A percentile compares a stretch with the other conserved stretches of the same genome.
Conservation (phyloP, 2,888 invertebrate genomes). For the Ochropleura leucogaster region DNA sequence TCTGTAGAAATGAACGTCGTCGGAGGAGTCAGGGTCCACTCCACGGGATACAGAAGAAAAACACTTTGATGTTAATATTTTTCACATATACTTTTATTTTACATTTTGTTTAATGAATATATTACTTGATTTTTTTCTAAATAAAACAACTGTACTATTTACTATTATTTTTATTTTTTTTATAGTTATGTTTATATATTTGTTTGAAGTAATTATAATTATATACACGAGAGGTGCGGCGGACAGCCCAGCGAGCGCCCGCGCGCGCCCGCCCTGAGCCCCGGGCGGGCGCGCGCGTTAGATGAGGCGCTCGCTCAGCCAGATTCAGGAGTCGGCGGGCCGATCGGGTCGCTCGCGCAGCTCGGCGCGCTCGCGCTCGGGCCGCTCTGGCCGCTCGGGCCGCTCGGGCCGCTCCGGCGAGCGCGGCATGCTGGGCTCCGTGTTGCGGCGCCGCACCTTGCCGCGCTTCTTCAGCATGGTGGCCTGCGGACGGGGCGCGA, state of each 20-base stretch:
- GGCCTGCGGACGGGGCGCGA: constrained; percentile 93
- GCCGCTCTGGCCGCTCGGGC: constrained; percentile 80
- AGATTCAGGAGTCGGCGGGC: constrained; percentile 92
- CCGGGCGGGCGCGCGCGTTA: constrained; percentile 87
- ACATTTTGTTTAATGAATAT: constrained; percentile 39
- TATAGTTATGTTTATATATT: constrained; percentile 72
- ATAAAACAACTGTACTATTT: constrained; percentile 84
- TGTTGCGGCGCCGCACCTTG: constrained; percentile 99
- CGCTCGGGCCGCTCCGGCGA: constrained; percentile 81
- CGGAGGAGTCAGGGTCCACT: constrained; percentile 5
- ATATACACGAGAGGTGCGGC: constrained; percentile 77
- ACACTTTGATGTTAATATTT: constrained; percentile 49
- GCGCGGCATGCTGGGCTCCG: constrained; percentile 94
- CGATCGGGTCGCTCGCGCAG: constrained; percentile 82
- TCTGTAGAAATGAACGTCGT: neutral
- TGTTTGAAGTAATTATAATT: constrained; percentile 65
- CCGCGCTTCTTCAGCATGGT: constrained; percentile 99
- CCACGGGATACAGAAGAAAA: constrained; percentile 36
- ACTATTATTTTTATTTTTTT: constrained; percentile 82
- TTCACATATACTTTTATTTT: constrained; percentile 60
- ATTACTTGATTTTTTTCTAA: constrained; percentile 57
- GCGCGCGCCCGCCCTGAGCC: constrained; percentile 86
- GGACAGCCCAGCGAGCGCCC: constrained; percentile 79
- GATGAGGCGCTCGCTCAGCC: constrained; percentile 94
- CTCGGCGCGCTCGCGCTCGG: constrained; percentile 78